Conservation (phyloP, 92 coral and sea anemone species). For the Desmophyllum pertusum region DNA sequence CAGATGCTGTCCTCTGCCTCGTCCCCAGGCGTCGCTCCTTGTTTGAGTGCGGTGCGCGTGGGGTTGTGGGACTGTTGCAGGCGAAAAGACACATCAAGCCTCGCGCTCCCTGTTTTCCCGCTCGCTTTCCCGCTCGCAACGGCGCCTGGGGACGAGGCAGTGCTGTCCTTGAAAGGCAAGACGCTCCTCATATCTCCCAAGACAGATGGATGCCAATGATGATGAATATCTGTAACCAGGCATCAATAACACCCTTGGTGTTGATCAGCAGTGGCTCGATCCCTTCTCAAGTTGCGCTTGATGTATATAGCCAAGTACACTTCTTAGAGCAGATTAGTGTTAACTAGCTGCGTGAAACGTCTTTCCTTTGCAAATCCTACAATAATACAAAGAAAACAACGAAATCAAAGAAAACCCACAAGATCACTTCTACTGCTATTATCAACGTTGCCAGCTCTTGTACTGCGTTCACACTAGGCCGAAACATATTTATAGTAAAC, state of each 20-base stretch:
- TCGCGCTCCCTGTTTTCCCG: no score
- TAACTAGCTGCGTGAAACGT: not conserved
- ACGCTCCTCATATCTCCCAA: not conserved
- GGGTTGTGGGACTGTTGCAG: no score
- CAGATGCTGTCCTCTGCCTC: not conserved
- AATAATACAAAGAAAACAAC: not conserved
- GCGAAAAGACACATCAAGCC: no score
- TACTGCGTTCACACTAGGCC: no score
- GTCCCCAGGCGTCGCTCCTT: no score
- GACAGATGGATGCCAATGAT: not conserved
- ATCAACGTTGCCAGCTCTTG: no score
- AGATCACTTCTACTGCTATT: no score
- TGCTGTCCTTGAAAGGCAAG: not conserved
- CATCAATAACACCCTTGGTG: not conserved
- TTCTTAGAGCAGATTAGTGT: not conserved
- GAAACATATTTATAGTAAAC: no score
- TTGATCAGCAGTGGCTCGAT: not conserved
- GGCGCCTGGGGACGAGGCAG: no score
- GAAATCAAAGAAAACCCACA: not conserved
- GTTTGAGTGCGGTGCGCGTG: no score
- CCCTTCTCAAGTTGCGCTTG: not conserved
- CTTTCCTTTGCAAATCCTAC: slow-evolving; percentile 17
- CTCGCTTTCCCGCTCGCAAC: no score
- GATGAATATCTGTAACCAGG: not conserved
- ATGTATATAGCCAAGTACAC: not conserved